Percentiles rank a stretch among this genome's conserved stretches.
Conservation (phyloP, 2,113 vertebrate genomes). For the Loxodonta africana region DNA sequence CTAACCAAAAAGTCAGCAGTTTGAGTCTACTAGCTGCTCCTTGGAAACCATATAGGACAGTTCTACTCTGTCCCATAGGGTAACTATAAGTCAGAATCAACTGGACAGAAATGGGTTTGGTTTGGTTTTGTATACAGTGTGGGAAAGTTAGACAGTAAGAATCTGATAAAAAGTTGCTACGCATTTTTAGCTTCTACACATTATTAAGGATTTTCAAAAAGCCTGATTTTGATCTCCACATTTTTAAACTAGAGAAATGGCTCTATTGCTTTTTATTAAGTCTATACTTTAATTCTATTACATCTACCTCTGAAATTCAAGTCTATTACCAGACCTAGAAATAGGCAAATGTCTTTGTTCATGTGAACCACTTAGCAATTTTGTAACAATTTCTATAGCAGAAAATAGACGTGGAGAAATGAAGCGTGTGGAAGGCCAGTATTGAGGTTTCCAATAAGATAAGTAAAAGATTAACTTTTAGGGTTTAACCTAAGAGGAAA, state of each 20-base stretch:
- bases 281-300: background rate
- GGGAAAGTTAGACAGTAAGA: background rate
- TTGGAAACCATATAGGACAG: no score
- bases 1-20: no score
- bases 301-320: background rate
- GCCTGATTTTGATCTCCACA: background rate
- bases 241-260: background rate
- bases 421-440: background rate
- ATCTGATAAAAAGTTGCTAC: background rate
- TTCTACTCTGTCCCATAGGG: no score
- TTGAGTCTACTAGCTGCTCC: no score
- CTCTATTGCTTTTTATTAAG: conserved; percentile 50
- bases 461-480: background rate
- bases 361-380: background rate
- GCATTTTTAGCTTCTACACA: background rate
- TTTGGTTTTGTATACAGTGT: background rate
- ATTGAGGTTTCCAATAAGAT: background rate
- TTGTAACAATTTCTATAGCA: background rate
- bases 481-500: background rate
- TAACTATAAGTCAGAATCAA: no score
- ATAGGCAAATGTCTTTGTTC: background rate
- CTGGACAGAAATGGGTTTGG: no score
- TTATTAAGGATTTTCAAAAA: background rate
- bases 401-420: background rate
- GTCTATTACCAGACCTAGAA: background rate